A percentile compares a stretch with the other conserved stretches of the same genome.
Conservation (phyloP, 2,888 invertebrate species). For the Drosophila testacea region DNA sequence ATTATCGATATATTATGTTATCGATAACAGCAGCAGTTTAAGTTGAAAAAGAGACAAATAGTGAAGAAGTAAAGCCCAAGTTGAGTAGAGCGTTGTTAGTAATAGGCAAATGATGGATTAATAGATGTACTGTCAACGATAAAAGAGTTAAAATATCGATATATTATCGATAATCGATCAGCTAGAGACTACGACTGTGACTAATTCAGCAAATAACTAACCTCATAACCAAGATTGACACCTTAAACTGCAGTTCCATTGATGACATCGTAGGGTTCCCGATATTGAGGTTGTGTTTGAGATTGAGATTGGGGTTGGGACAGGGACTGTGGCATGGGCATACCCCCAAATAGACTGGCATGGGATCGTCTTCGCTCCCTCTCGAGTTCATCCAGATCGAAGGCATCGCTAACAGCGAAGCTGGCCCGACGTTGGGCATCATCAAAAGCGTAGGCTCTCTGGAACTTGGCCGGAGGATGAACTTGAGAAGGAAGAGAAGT, state of each 20-base stretch:
- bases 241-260: conserved; percentile 84
- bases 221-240: background rate
- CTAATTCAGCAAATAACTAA: background rate
- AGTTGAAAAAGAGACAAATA: background rate
- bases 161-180: background rate
- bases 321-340: conserved; percentile 21
- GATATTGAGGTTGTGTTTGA: conserved; percentile 12
- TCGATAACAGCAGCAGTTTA: background rate
- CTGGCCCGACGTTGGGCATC: conserved; percentile 75
- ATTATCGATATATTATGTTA: background rate
- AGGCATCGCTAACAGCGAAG: conserved; percentile 71
- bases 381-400: conserved; percentile 85
- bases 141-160: background rate
- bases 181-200: background rate
- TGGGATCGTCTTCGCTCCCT: conserved; percentile 84
- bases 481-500: background rate
- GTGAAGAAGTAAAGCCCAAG: background rate
- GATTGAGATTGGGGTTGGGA: conserved; percentile 1
- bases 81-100: background rate
- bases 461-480: conserved; percentile 71
- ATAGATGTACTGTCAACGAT: background rate
- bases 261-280: conserved; percentile 82
- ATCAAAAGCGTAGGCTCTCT: conserved; percentile 81
- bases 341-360: conserved; percentile 82
- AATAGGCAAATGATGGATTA: background rate